phyloP scores from a whole-genome alignment of 2,888 invertebrate genomes.

The Agrotis segetum region DNA sequence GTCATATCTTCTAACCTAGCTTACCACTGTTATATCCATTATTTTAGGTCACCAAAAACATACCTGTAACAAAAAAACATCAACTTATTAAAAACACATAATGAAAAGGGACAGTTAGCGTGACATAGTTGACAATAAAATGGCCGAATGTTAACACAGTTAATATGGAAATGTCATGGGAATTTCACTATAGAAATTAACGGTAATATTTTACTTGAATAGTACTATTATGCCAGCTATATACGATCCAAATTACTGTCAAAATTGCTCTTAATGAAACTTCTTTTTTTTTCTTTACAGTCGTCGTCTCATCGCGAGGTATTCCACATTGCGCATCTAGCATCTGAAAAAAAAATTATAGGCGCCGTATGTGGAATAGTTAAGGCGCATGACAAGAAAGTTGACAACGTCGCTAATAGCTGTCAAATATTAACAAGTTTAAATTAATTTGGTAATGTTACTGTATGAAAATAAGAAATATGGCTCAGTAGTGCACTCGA shows the following conservation, averaged over 20 bases:
- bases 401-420: no score
- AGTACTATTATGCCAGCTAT: no score
- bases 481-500: no score
- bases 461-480: no score
- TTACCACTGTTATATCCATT: slow-evolving; percentile 29
- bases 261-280: background rate
- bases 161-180: slow-evolving; percentile 31
- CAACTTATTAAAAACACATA: slow-evolving; percentile 20
- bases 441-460: no score
- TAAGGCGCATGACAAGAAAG: no score
- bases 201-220: slow-evolving; percentile 8
- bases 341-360: no score
- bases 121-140: slow-evolving; percentile 39
- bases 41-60: slow-evolving; percentile 26
- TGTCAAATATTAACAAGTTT: no score
- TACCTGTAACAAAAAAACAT: slow-evolving; percentile 56
- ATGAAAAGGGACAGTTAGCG: slow-evolving; percentile 38
- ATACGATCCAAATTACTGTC: background rate
- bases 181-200: slow-evolving; percentile 24
- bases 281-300: no score
- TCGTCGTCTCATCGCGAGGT: no score
- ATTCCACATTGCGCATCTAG: no score
- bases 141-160: slow-evolving; percentile 20
- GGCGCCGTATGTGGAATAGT: no score
- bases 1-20: slow-evolving; percentile 15